phyloP scores from a whole-genome alignment of 2,113 vertebrate species.

The Lycaon pictus region DNA sequence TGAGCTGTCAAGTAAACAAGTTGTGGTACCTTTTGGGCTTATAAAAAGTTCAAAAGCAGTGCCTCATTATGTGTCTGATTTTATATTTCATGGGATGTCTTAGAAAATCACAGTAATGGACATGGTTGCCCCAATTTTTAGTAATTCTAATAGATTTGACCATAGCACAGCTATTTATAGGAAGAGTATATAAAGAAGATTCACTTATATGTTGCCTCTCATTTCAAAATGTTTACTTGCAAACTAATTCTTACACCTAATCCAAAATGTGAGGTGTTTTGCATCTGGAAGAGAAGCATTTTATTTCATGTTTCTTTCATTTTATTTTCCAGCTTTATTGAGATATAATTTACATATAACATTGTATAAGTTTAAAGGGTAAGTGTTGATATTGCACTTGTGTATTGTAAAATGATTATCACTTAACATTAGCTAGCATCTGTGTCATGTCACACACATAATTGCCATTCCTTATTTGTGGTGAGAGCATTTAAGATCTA shows the following conservation, averaged over 20 bases:
- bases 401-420: background rate
- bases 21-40: conserved; percentile 80
- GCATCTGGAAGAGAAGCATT: conserved; percentile 12
- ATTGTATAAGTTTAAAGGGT: background rate
- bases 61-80: conserved; percentile 47
- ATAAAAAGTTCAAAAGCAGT: conserved; percentile 75
- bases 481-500: background rate
- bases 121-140: conserved; percentile 6
- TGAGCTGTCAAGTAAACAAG: conserved; percentile 85
- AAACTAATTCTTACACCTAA: conserved; percentile 33
- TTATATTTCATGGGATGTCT: conserved; percentile 56
- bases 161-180: background rate
- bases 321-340: conserved; percentile 9
- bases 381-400: background rate
- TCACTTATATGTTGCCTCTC: background rate
- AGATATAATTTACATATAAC: background rate
- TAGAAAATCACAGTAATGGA: conserved; percentile 54
- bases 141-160: conserved; percentile 43
- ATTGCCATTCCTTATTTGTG: background rate
- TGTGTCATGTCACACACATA: background rate
- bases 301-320: conserved; percentile 27
- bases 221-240: conserved; percentile 55
- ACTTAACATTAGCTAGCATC: background rate
- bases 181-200: background rate
- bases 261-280: conserved; percentile 25